Conservation (phyloP, 2,888 invertebrate genomes). For the Amiota minor region DNA sequence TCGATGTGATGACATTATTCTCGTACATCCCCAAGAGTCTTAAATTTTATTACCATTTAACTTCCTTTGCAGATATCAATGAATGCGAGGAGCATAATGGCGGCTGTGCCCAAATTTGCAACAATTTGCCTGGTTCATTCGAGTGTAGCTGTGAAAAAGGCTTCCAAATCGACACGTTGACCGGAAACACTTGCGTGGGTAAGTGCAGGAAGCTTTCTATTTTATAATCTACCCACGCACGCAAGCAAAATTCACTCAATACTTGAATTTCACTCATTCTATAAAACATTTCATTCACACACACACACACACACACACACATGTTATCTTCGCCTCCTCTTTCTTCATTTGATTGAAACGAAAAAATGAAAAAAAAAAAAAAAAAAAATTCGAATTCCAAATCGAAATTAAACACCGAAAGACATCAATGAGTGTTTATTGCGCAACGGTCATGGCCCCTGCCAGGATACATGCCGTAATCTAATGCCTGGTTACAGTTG, state of each 20-base stretch:
- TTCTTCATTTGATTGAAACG: neutral
- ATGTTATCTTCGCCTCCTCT: neutral
- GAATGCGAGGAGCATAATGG: slow-evolving; percentile 76
- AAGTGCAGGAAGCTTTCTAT: slow-evolving; percentile 47
- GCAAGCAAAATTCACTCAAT: neutral
- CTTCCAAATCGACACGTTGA: slow-evolving; percentile 73
- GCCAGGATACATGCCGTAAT: slow-evolving; percentile 78
- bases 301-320: neutral
- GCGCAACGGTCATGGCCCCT: slow-evolving; percentile 79
- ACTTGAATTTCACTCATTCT: neutral
- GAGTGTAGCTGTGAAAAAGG: slow-evolving; percentile 76
- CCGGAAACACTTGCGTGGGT: slow-evolving; percentile 75
- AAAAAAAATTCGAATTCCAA: neutral
- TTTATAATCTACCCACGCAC: neutral
- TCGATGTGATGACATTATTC: slow-evolving; percentile 3
- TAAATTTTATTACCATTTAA: neutral
- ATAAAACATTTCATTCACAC: slow-evolving; percentile 29
- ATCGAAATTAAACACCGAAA: slow-evolving; percentile 6
- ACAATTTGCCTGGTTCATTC: slow-evolving; percentile 77
- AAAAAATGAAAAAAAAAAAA: neutral
- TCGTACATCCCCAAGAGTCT: neutral
- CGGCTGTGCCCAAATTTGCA: slow-evolving; percentile 76
- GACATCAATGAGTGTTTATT: slow-evolving; percentile 79
- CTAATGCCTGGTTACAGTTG: slow-evolving; percentile 77
- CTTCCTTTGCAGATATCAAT: slow-evolving; percentile 74